phyloP scores from a whole-genome alignment of 2,888 invertebrate species.

The Hypena proboscidalis region DNA sequence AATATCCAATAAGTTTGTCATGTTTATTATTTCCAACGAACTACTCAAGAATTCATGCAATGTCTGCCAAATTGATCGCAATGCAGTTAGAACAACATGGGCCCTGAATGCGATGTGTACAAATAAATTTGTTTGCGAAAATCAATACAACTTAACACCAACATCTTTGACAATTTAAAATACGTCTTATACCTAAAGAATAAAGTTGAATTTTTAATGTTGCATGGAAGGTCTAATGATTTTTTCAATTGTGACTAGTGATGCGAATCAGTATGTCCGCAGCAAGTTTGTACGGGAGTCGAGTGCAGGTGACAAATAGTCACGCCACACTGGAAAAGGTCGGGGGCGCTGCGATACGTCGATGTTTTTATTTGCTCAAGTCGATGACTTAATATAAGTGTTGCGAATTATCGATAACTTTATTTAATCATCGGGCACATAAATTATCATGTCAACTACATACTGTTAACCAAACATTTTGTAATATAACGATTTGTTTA shows the following conservation, averaged over 20 bases:
- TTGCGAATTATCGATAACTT: conserved; percentile 56
- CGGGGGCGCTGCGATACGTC: conserved; percentile 72
- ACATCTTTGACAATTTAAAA: conserved; percentile 20
- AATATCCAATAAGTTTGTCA: conserved; percentile 36
- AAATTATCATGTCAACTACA: no score
- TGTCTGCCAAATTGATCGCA: conserved; percentile 75
- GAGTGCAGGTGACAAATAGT: conserved; percentile 83
- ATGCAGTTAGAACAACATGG: conserved; percentile 75
- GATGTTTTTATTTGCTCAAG: conserved; percentile 78
- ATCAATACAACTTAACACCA: conserved; percentile 32
- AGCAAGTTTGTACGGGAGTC: conserved; percentile 80
- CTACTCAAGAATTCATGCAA: conserved; percentile 68
- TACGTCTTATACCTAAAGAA: conserved; percentile 13
- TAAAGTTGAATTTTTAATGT: conserved; percentile 39
- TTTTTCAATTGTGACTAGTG: conserved; percentile 52
- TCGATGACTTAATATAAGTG: conserved; percentile 82
- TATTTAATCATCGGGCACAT: no score
- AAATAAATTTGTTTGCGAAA: conserved; percentile 62
- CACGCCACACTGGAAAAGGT: conserved; percentile 77
- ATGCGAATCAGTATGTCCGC: conserved; percentile 80
- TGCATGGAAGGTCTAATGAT: conserved; percentile 29
- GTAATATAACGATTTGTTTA: no score
- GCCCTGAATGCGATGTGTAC: conserved; percentile 68
- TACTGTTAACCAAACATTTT: no score
- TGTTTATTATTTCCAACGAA: conserved; percentile 47